Conservation (phyloP, 2,797 vertebrate species). For the Strix occidentalis region DNA sequence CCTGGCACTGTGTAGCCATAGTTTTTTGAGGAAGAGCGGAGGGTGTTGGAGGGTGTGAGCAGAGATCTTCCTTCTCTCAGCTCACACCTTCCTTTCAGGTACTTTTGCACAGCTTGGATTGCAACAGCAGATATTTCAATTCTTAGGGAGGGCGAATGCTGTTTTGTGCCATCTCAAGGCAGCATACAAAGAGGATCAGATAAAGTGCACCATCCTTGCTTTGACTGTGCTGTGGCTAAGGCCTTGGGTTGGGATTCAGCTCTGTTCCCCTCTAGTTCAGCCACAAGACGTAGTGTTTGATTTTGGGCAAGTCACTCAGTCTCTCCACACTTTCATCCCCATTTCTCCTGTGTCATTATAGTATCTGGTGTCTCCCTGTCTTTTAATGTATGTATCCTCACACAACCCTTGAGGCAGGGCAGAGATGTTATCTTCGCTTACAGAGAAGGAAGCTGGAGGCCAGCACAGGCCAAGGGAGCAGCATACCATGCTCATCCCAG, state of each 20-base stretch:
- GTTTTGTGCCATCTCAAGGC: neutral
- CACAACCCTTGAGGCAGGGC: neutral
- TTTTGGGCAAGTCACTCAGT: neutral
- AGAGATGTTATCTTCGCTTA: neutral
- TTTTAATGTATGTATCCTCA: constrained; percentile 10
- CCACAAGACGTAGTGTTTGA: neutral
- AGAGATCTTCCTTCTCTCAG: neutral
- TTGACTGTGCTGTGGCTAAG: neutral
- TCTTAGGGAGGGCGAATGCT: no score
- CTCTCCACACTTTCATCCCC: neutral
- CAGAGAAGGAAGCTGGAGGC: neutral
- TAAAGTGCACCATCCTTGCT: neutral
- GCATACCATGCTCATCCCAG: neutral
- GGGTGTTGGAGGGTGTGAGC: neutral
- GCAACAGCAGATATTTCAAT: neutral
- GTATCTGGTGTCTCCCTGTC: neutral
- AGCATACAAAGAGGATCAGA: neutral
- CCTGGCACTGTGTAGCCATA: neutral
- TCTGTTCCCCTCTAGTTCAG: neutral
- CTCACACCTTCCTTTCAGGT: neutral
- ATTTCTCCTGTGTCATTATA: neutral
- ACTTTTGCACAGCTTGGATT: neutral
- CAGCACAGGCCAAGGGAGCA: neutral
- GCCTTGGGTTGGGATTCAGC: neutral
- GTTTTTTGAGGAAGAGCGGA: neutral